Conservation (phyloP, 2,797 vertebrate genomes). For the Champsocephalus gunnari region DNA sequence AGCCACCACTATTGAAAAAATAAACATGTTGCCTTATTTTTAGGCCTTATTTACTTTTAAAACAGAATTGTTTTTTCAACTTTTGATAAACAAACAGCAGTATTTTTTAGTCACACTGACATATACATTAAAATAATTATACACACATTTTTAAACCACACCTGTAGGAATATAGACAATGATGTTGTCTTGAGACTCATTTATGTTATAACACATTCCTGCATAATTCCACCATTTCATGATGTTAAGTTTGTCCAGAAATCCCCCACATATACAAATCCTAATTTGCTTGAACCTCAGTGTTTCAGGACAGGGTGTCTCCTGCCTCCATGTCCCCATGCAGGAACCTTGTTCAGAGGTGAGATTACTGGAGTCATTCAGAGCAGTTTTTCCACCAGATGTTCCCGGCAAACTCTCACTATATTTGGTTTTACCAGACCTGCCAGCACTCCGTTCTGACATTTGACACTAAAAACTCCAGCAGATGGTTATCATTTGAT, state of each 20-base stretch:
- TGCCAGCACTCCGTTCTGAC: slow-evolving; percentile 34
- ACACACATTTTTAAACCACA: background rate
- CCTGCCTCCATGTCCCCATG: background rate
- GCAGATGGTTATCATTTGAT: slow-evolving; percentile 62
- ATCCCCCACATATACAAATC: background rate
- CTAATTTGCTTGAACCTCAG: background rate
- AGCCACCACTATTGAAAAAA: background rate
- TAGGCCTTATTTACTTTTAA: background rate
- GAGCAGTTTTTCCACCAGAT: slow-evolving; percentile 34
- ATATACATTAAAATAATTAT: background rate
- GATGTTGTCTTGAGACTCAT: too few relatives aligned
- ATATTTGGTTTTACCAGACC: slow-evolving; percentile 28
- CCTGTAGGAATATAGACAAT: background rate
- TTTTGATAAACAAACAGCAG: background rate
- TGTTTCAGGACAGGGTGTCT: background rate
- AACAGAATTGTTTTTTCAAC: background rate
- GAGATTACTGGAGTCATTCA: slow-evolving; percentile 8
- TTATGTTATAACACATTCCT: background rate
- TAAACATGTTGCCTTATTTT: background rate
- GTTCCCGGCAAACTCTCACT: slow-evolving; percentile 20
- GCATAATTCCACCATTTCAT: background rate
- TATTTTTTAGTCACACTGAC: background rate
- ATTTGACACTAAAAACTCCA: slow-evolving; percentile 45
- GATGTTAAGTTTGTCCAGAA: background rate
- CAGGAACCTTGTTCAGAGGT: background rate